Base-by-base conservation (phyloP, 2,888 invertebrate species). In the Sicus ferrugineus region DNA sequence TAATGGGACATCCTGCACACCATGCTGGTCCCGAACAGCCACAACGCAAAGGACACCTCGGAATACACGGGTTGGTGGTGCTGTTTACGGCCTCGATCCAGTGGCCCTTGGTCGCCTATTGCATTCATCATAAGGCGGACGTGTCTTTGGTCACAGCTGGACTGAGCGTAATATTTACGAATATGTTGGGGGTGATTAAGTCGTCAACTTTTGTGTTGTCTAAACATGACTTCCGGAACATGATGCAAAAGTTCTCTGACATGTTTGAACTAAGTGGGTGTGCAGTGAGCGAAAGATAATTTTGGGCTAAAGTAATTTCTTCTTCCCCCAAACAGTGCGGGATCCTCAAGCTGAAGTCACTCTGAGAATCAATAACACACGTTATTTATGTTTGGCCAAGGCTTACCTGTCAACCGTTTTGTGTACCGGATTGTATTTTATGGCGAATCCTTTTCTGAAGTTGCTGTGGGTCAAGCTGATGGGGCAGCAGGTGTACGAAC, bases 381-480 rank as follows among this genome's bases (percentile, higher is more conserved):
- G 72, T 42, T 79, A 80, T 14, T 72, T 74, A 5, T 56, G 71
- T 0, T 74, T 81, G 46, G 79, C 79, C 3, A 75, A 74, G 50
- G 68, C 77, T 0, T 83, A 84, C 67, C 78, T 74, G 38, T 63
- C 76, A 3, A 81, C 82, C 23, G 77, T 77, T n/a, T 69, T 70
- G 31, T 75, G 75, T 5, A 84, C 84, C 0, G 81, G 77, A 0
- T n/a, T 77, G 4, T 83, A 84, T 46, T 83, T 84, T 46, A 80
- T 82, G 79, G 62, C 79, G 46, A 73, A 70, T 26, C 83, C 83
- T 1, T 71, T 83, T 46, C n/a, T 80, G 2, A 80, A 77, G 64
- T 77, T 78, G 3, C 56, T 78, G 3, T 75, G 74, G 74, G 75
- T 73, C 4, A 68, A 69, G 16, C 68, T 78, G 64, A 67, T 78